Percentiles rank a stretch among this genome's conserved stretches.
phyloP scores from a whole-genome alignment of 2,888 invertebrate genomes.

The Macrophya annulata region DNA sequence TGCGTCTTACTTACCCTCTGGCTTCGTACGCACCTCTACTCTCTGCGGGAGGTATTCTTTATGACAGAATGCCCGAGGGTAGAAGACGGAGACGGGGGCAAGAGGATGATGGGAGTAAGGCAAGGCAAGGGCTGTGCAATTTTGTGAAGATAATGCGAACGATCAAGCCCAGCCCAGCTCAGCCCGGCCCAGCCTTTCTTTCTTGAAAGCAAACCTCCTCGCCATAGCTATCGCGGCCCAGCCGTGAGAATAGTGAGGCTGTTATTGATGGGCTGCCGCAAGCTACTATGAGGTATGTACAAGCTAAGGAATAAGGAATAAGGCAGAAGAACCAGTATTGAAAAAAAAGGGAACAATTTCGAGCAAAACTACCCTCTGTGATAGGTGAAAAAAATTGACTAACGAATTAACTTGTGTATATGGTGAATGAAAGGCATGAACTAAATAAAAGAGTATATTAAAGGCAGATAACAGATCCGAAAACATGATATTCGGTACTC shows the following conservation, averaged over 20 bases:
- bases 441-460: slow-evolving; percentile 52
- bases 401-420: slow-evolving; percentile 39
- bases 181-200: slow-evolving; percentile 63
- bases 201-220: slow-evolving; percentile 60
- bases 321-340: slow-evolving; percentile 29
- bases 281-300: slow-evolving; percentile 58
- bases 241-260: slow-evolving; percentile 63
- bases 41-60: slow-evolving; percentile 9
- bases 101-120: not conserved
- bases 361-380: not conserved
- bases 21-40: not conserved
- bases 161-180: slow-evolving; percentile 64
- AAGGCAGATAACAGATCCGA: slow-evolving; percentile 2
- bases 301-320: slow-evolving; percentile 33
- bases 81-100: not conserved
- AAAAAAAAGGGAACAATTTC: not conserved
- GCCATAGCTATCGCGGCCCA: not conserved
- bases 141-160: slow-evolving; percentile 72
- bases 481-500: not conserved
- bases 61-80: not conserved
- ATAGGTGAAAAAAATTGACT: not conserved
- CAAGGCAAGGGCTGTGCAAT: slow-evolving; percentile 63
- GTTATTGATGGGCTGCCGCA: slow-evolving; percentile 70
- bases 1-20: slow-evolving; percentile 31
- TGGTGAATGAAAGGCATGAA: slow-evolving; percentile 52